Evolutionary conservation across 2,113 vertebrate genomes (phyloP).

Genomic region (Excalfactoria chinensis): DNA sequence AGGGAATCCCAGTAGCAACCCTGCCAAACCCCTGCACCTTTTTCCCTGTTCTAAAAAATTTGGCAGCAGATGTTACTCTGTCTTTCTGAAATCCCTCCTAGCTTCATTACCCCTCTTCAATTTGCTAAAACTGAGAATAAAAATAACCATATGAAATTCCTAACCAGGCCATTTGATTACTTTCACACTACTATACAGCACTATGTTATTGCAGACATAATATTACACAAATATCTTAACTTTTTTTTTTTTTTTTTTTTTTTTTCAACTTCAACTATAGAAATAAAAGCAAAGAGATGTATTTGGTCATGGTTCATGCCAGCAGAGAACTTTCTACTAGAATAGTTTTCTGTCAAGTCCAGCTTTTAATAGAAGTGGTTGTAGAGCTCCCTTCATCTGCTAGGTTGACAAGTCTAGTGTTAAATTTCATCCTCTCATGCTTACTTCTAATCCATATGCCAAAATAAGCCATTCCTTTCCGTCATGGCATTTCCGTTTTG

Average conservation of each 20-base stretch:
- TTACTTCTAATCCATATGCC: conserved; percentile 34
- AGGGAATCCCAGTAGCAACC: not conserved
- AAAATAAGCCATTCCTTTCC: conserved; percentile 51
- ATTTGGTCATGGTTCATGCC: not conserved
- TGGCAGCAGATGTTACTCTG: not conserved
- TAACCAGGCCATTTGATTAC: not conserved
- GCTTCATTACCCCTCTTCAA: not conserved
- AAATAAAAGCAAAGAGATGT: not conserved
- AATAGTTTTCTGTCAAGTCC: conserved; percentile 24
- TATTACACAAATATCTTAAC: not conserved
- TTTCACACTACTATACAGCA: not conserved
- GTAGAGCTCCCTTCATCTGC: conserved; percentile 28
- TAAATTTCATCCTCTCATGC: conserved; percentile 51
- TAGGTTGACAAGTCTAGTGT: conserved; percentile 37
- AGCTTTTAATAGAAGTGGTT: conserved; percentile 53
- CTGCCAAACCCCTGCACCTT: not conserved
- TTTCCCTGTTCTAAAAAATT: not conserved
- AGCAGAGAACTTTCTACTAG: conserved; percentile 2
- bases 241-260: not conserved
- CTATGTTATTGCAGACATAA: not conserved
- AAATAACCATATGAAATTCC: not conserved
- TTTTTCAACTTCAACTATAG: not conserved
- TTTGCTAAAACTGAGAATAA: not conserved
- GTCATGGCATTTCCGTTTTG: conserved; percentile 31
- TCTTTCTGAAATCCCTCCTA: not conserved